Evolutionary conservation across 1,140 invertebrate species (phyloP).

Genomic region (Chelonus insularis): DNA sequence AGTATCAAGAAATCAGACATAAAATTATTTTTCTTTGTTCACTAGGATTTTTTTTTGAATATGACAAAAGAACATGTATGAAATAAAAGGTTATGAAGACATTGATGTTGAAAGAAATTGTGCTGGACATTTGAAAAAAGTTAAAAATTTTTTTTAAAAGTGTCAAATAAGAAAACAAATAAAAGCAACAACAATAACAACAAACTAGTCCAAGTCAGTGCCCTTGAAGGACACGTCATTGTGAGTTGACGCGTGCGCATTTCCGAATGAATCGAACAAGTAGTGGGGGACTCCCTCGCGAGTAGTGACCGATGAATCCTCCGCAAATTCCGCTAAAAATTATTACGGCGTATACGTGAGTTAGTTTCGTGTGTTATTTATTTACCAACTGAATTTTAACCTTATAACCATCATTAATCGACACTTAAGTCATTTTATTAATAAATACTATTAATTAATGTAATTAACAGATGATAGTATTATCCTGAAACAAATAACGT

Average conservation of each 20-base stretch:
- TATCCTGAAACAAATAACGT: no score
- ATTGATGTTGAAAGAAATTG: neutral
- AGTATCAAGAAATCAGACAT: no score
- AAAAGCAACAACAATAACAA: neutral
- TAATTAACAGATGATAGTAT: no score
- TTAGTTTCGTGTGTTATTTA: neutral
- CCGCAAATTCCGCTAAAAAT: constrained; percentile 44
- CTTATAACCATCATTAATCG: no score
- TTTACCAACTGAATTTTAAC: no score
- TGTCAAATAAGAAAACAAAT: neutral
- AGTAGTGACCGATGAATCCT: constrained; percentile 43
- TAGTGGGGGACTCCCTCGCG: constrained; percentile 39
- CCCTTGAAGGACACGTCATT: constrained; percentile 34
- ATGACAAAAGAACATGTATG: neutral
- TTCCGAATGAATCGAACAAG: constrained; percentile 42
- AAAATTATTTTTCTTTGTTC: no score
- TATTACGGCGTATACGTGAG: constrained; percentile 27
- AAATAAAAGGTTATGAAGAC: neutral
- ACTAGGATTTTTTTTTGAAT: no score
- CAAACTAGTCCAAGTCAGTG: neutral
- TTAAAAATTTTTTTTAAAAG: no score
- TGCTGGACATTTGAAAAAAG: no score
- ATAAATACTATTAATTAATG: no score
- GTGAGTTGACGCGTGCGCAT: constrained; percentile 40
- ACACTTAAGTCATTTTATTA: no score